Base-by-base conservation (phyloP, 2,113 vertebrate species). In the Gasterosteus aculeatus region DNA sequence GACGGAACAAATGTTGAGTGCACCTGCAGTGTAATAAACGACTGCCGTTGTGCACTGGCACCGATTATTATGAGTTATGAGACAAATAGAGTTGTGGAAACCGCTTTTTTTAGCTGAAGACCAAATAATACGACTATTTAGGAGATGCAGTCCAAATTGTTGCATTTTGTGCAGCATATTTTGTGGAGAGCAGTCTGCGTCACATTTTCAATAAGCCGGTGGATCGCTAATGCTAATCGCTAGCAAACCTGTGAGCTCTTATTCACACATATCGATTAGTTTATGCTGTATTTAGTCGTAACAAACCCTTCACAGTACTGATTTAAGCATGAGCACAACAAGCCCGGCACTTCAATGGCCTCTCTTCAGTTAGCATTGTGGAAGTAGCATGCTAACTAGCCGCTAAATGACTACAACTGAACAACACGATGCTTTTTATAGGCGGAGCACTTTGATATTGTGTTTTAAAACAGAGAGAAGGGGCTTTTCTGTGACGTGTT, bases 21-120 rank as follows among this genome's bases (percentile, higher is more conserved):
- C 29, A 38, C 41, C 58, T 68, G 63, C 44, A 71, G 49, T 41
- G 29, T 41, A 56, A 56, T 71, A 38, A 57, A 57, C 61, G 49
- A 35, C 46, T 14, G 11, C 46, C 5, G 51, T 1, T 56, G 31
- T 53, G 10, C 51, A 61, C 54, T 31, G 49, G 8, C 7, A 22
- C 44, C 4, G 3, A 53, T 19, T 22, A 3, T 63, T 22, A 18
- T 5, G 29, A 72, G 26, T 38, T n/a, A 19, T 46, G n/a, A 69
- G 14, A 22, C 6, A 14, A 39, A 29, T 18, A 5, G 1, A 31
- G 49, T 33, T 35, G 31, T 39, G n/a, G 9, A 53, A 53, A 22
- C 3, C 2, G 10, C 8, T n/a, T 51, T 49, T 0, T 49, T 49
- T 49, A 3, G 46, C 46, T 11, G 16, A 47, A 19, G 8, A 49